Evolutionary conservation across 2,113 vertebrate genomes (phyloP).

Genomic region (Lathamus discolor): DNA sequence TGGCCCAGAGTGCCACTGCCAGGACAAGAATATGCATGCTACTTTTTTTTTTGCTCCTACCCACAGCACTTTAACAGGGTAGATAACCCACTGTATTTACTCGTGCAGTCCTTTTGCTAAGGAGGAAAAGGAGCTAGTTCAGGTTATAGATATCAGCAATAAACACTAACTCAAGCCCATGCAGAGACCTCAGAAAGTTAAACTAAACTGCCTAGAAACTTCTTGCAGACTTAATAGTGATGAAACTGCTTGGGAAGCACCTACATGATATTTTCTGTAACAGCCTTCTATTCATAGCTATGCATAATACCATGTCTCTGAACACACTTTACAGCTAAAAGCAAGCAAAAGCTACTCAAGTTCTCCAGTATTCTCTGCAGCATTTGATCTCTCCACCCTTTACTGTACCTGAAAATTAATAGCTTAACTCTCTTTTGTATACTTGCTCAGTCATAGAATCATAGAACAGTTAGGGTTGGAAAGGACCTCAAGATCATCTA

Average conservation of each 20-base stretch:
- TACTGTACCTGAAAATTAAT: not conserved
- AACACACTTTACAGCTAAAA: not conserved
- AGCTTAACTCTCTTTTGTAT: not conserved
- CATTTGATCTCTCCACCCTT: not conserved
- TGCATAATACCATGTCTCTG: not conserved
- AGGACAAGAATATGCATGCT: not conserved
- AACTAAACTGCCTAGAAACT: not conserved
- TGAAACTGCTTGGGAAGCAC: not conserved
- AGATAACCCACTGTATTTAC: fast-evolving
- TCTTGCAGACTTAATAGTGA: not conserved
- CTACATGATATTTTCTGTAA: not conserved
- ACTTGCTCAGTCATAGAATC: not conserved
- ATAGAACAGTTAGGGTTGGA: no score
- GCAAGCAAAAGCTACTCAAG: not conserved
- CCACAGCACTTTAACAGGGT: not conserved
- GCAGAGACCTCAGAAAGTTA: not conserved
- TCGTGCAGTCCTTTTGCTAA: not conserved
- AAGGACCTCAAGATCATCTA: no score
- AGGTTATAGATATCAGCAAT: not conserved
- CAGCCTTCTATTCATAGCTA: not conserved
- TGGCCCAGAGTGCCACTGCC: not conserved
- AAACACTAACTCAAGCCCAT: not conserved
- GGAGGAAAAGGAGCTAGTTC: not conserved
- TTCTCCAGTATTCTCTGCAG: not conserved
- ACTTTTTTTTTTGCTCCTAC: not conserved